Evolutionary conservation across 2,113 vertebrate genomes (phyloP), one percentile per base, ranked within the genome.

Genomic region (Camelus bactrianus): DNA sequence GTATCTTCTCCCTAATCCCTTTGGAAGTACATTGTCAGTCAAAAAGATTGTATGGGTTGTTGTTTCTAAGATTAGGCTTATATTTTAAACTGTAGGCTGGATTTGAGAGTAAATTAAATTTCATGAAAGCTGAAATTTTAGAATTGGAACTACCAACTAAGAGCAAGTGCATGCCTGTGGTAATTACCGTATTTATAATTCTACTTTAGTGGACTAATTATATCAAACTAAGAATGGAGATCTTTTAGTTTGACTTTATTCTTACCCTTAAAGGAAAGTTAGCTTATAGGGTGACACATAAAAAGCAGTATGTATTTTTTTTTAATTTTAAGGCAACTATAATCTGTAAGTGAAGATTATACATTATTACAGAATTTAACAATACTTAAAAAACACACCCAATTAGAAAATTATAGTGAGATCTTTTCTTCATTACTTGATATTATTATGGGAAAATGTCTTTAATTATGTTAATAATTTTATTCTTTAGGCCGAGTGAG

Each of bases 401-500:
- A 56, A 7, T 89, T 77, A 91, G 76, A 94, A 94, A 94, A 56
- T 94, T 70, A 56, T 24, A 93, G n/a, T 93, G 50, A 64, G 58
- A 15, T n/a, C 60, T 82, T 46, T 70, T 15, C 9, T 42, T 82
- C 67, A 6, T 88, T 93, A 67, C 35, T 88, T 65, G 75, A 69
- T 56, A 82, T 64, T 89, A 67, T 62, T 84, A n/a, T 48, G 64
- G 24, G 64, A 86, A 91, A 89, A 26, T 56, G 8, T 88, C 65
- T 92, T 95, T 90, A 95, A 96, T 93, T 88, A 69, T 85, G 42
- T 73, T 32, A 12, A 0, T 83, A 58, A 85, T 93, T 98, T 97
- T 98, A 80, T 95, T 97, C 56, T 24, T 10, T 60, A 99, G 99
- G 99, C 58, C 99, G 99, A 22, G 97, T 99, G 82, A 99, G 99